phyloP scores from a whole-genome alignment of 2,113 vertebrate species.

The Alces alces region DNA sequence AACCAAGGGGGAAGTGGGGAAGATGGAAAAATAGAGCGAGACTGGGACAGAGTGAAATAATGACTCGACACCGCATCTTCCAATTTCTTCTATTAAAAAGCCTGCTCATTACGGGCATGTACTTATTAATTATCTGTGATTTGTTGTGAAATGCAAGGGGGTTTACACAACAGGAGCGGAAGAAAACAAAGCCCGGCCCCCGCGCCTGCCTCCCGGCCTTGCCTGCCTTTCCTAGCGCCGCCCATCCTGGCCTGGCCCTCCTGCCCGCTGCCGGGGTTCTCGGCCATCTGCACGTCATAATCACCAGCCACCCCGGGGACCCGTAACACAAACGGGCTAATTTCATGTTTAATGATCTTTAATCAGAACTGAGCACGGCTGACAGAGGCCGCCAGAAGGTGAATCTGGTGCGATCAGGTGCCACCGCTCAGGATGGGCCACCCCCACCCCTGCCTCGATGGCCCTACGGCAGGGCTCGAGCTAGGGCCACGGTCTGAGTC shows the following conservation, averaged over 20 bases:
- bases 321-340: slow-evolving; percentile 82
- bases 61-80: slow-evolving; percentile 64
- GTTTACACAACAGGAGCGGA: slow-evolving; percentile 75
- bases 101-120: slow-evolving; percentile 79
- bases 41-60: slow-evolving; percentile 54
- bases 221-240: fast-evolving
- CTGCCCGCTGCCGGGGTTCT: slow-evolving; percentile 50
- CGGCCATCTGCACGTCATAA: slow-evolving; percentile 80
- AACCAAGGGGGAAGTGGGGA: neutral
- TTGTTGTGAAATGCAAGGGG: slow-evolving; percentile 80
- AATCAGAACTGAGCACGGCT: slow-evolving; percentile 81
- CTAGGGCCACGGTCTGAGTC: neutral
- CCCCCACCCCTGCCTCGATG: neutral
- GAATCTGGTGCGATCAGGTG: slow-evolving; percentile 48
- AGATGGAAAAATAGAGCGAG: neutral
- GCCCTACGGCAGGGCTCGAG: neutral
- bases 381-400: slow-evolving; percentile 79
- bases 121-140: slow-evolving; percentile 85
- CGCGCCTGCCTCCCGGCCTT: neutral
- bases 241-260: neutral
- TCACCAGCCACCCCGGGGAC: slow-evolving; percentile 78
- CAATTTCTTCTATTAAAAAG: slow-evolving; percentile 82
- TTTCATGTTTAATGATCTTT: slow-evolving; percentile 88
- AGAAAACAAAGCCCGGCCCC: slow-evolving; percentile 61
- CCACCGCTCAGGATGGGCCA: neutral